Conservation (phyloP, 1,140 invertebrate genomes). For the Cydia strobilella region DNA sequence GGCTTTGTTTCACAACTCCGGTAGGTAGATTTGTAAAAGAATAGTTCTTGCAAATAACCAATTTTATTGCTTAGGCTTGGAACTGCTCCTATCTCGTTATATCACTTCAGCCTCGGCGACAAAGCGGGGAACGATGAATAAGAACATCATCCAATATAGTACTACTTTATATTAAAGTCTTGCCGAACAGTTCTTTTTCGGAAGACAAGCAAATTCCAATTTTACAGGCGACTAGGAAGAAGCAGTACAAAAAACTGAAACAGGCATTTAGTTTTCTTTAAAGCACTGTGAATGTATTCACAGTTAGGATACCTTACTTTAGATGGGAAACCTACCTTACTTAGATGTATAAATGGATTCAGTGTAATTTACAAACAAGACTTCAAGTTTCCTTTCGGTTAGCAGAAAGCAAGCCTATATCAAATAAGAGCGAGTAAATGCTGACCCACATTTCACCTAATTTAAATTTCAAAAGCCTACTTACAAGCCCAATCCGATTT, state of each 20-base stretch:
- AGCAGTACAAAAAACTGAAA: too few species aligned
- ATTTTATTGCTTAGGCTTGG: constrained; percentile 23
- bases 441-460: constrained; percentile 25
- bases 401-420: not conserved
- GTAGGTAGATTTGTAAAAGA: constrained; percentile 58
- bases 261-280: too few species aligned
- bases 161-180: constrained; percentile 9
- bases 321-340: not conserved
- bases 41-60: constrained; percentile 33
- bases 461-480: constrained; percentile 27
- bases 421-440: not conserved
- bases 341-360: not conserved
- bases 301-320: not conserved
- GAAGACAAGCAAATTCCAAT: not conserved
- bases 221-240: not conserved
- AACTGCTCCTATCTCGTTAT: constrained; percentile 9
- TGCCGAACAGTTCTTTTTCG: not conserved
- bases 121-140: constrained; percentile 4
- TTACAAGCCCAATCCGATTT: constrained; percentile 6
- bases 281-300: too few species aligned
- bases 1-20: constrained; percentile 70
- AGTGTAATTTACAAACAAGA: too few species aligned
- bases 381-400: not conserved
- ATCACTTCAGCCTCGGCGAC: constrained; percentile 8
- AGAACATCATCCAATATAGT: constrained; percentile 14